Conservation (phyloP, 1,140 invertebrate genomes). For the Charaxes varanes region DNA sequence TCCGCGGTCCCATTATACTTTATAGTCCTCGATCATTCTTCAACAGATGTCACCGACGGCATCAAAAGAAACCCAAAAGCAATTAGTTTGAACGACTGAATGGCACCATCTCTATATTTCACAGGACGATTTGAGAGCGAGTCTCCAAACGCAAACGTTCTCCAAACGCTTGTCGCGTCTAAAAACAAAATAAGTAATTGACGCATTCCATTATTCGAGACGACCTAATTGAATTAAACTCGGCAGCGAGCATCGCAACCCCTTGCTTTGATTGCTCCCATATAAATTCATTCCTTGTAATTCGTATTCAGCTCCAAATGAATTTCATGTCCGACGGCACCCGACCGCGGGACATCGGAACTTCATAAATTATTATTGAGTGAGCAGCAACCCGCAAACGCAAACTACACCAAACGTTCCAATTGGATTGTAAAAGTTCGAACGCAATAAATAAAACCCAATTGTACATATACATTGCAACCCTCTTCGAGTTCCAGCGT, state of each 20-base stretch:
- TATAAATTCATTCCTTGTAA: constrained; percentile 50
- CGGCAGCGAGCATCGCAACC: constrained; percentile 33
- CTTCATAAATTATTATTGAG: constrained; percentile 50
- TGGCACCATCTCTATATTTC: constrained; percentile 16
- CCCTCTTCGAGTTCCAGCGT: no score
- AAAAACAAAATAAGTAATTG: constrained; percentile 33
- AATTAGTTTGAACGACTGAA: constrained; percentile 27
- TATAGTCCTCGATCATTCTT: constrained; percentile 5
- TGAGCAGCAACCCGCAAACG: constrained; percentile 42
- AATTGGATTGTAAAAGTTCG: constrained; percentile 47
- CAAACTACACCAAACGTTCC: constrained; percentile 29
- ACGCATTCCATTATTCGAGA: constrained; percentile 35
- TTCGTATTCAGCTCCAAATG: constrained; percentile 50
- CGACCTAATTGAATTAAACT: constrained; percentile 47
- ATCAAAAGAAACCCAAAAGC: constrained; percentile 15
- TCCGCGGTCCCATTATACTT: constrained; percentile 1
- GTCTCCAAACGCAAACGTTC: constrained; percentile 29
- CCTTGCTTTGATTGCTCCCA: constrained; percentile 55
- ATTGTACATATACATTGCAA: background rate
- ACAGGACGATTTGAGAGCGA: constrained; percentile 10
- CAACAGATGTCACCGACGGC: constrained; percentile 9
- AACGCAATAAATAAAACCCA: constrained; percentile 23
- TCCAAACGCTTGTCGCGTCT: constrained; percentile 26
- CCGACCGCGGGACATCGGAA: constrained; percentile 36
- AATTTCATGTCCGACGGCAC: constrained; percentile 41